Conservation (phyloP, 2,113 vertebrate genomes). For the Arvicanthis niloticus region DNA sequence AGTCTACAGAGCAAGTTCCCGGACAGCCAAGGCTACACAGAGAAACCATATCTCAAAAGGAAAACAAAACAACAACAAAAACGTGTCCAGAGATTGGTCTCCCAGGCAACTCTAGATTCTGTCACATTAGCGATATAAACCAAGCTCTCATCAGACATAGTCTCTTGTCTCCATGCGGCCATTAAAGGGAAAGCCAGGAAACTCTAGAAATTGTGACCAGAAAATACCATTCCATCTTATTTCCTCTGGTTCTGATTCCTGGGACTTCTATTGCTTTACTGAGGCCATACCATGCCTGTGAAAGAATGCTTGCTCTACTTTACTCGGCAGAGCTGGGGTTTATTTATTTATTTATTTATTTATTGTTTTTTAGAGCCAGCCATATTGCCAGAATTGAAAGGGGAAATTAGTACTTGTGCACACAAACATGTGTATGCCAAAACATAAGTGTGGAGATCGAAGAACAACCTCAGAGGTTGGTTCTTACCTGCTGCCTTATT, state of each 20-base stretch:
- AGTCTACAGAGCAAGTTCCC: no score
- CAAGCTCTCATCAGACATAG: not conserved
- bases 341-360: not conserved
- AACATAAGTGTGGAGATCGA: no score
- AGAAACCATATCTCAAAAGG: no score
- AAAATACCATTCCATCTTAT: not conserved
- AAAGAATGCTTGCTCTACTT: not conserved
- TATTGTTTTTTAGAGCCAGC: not conserved
- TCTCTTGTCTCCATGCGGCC: not conserved
- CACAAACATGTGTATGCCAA: no score
- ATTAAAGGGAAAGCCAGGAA: not conserved
- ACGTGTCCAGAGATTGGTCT: not conserved
- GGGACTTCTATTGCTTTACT: not conserved
- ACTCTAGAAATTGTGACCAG: not conserved
- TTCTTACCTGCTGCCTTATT: not conserved
- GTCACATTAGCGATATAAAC: not conserved
- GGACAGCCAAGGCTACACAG: no score
- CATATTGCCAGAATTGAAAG: not conserved
- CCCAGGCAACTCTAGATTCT: not conserved
- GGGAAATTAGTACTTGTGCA: not conserved
- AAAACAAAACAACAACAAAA: not conserved
- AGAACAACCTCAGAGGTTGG: no score
- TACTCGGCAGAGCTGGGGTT: not conserved
- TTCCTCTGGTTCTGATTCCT: not conserved
- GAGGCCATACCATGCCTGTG: not conserved